A percentile compares a stretch with the other conserved stretches of the same genome.
Evolutionary conservation across 2,888 invertebrate genomes (phyloP).

Genomic region (Cheilosia scutellata): DNA sequence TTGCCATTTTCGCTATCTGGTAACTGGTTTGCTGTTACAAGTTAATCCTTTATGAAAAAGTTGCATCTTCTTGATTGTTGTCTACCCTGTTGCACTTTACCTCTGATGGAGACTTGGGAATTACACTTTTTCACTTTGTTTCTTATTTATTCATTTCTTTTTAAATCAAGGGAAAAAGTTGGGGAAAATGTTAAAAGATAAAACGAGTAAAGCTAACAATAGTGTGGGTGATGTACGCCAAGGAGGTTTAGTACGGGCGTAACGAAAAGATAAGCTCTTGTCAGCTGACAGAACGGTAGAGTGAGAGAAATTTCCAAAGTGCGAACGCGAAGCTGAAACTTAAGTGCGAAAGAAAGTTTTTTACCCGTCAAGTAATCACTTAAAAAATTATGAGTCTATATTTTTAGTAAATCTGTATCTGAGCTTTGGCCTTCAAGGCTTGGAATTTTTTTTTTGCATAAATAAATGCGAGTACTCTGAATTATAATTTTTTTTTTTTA

Average conservation of each 20-base stretch:
- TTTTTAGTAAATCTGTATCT: not conserved
- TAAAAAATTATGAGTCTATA: conserved; percentile 13
- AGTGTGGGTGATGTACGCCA: not conserved
- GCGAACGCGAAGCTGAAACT: conserved; percentile 19
- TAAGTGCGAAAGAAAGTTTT: conserved; percentile 27
- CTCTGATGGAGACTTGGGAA: conserved; percentile 31
- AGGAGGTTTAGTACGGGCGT: conserved; percentile 2
- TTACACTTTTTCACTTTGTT: conserved; percentile 9
- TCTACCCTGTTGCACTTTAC: conserved; percentile 46
- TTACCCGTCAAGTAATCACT: conserved; percentile 5
- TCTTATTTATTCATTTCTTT: conserved; percentile 1
- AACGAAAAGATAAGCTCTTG: conserved; percentile 12
- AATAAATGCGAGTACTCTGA: no score
- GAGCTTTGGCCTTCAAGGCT: no score
- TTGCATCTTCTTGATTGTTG: conserved; percentile 39
- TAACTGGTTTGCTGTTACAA: conserved; percentile 11
- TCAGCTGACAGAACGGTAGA: not conserved
- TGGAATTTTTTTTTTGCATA: no score
- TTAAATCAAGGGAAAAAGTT: conserved; percentile 9
- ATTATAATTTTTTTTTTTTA: no score
- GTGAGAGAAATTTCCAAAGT: not conserved
- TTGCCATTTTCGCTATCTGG: conserved; percentile 1
- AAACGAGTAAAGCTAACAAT: conserved; percentile 21
- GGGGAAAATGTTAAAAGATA: conserved; percentile 15
- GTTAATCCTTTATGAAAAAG: conserved; percentile 29